Percentiles rank a stretch among this genome's conserved stretches.
phyloP scores from a whole-genome alignment of 2,888 invertebrate species.

The Nowickia ferox region DNA sequence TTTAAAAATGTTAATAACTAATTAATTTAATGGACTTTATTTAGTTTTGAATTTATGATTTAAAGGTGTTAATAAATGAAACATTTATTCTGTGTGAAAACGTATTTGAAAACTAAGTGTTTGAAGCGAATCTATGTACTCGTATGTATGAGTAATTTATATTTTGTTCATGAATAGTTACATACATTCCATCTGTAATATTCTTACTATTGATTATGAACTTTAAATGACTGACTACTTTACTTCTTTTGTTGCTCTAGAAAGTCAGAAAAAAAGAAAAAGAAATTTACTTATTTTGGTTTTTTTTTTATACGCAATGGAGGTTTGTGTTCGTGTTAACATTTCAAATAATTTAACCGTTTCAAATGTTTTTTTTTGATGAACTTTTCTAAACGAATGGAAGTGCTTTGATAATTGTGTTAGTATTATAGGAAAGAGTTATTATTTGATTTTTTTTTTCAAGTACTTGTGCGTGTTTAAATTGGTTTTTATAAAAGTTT shows the following conservation, averaged over 20 bases:
- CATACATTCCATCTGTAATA: too few relatives aligned
- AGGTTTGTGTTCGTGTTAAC: not conserved
- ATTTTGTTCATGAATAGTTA: too few relatives aligned
- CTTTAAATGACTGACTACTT: slow-evolving; percentile 79
- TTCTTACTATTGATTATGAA: slow-evolving; percentile 72
- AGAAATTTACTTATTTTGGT: not conserved
- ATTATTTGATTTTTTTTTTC: not conserved
- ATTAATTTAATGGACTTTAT: too few relatives aligned
- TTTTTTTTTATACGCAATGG: not conserved
- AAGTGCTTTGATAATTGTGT: slow-evolving; percentile 21
- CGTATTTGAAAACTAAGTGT: too few relatives aligned
- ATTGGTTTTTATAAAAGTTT: slow-evolving; percentile 12
- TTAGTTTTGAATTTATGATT: too few relatives aligned
- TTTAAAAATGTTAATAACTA: too few relatives aligned
- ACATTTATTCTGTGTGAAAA: too few relatives aligned
- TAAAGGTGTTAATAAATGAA: too few relatives aligned
- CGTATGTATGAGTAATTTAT: too few relatives aligned
- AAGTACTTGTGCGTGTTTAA: slow-evolving; percentile 42
- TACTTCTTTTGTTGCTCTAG: slow-evolving; percentile 70
- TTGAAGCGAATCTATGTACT: too few relatives aligned
- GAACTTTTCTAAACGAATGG: slow-evolving; percentile 18
- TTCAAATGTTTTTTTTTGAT: slow-evolving; percentile 19
- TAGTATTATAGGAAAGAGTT: slow-evolving; percentile 26
- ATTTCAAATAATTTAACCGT: slow-evolving; percentile 5
- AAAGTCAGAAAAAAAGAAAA: not conserved